Conservation (phyloP, 2,888 invertebrate genomes). For the Anarsia innoxiella region DNA sequence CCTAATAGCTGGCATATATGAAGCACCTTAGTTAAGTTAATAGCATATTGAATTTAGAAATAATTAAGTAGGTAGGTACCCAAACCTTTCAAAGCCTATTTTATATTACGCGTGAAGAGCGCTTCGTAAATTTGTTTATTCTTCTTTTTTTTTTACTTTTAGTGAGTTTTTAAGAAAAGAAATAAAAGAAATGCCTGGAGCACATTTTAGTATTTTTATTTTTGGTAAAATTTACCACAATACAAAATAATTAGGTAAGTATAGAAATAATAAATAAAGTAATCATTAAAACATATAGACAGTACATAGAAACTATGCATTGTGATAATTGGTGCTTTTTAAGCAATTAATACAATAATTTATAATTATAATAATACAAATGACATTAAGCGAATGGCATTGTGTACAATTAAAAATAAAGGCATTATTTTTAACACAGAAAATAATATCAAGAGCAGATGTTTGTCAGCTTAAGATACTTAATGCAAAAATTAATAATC, state of each 20-base stretch:
- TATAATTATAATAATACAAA: too few species aligned
- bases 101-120: too few species aligned
- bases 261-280: conserved; percentile 75
- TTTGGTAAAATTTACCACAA: conserved; percentile 75
- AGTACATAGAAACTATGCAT: conserved; percentile 74
- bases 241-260: conserved; percentile 74
- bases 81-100: too few species aligned
- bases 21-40: too few species aligned
- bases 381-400: conserved; percentile 76
- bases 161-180: too few species aligned
- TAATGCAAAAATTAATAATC: conserved; percentile 57
- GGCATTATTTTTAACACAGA: conserved; percentile 66
- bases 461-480: conserved; percentile 52
- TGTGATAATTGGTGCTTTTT: conserved; percentile 76
- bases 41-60: too few species aligned
- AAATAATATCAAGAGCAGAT: conserved; percentile 72
- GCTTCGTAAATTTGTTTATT: background rate
- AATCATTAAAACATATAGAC: conserved; percentile 75
- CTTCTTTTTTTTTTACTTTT: background rate
- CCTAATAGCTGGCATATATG: too few species aligned
- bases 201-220: conserved; percentile 75
- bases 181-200: conserved; percentile 60
- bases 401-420: conserved; percentile 72
- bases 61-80: too few species aligned
- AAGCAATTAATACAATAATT: conserved; percentile 75